A percentile compares a stretch with the other conserved stretches of the same genome.
phyloP scores from a whole-genome alignment of 2,113 vertebrate genomes.

The Columba livia region DNA sequence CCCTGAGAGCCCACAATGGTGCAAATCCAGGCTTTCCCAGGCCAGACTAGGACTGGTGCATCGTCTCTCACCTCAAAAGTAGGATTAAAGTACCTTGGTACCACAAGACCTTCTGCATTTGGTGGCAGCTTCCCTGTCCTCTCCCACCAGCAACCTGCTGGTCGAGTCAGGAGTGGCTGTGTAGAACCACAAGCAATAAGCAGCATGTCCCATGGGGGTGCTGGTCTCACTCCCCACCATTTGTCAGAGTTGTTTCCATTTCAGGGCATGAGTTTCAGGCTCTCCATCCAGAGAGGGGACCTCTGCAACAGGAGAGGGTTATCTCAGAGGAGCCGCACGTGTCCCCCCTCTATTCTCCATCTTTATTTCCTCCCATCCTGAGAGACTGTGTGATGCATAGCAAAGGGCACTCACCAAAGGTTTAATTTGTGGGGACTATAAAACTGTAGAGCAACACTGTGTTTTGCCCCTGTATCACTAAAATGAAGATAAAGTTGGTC shows the following conservation, averaged over 20 bases:
- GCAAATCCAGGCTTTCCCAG: background rate
- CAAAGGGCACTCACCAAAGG: background rate
- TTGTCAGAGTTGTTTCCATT: background rate
- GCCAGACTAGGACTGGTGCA: background rate
- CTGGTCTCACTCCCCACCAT: background rate
- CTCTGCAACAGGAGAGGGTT: background rate
- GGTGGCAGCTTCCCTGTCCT: background rate
- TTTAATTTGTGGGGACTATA: background rate
- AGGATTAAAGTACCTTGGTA: background rate
- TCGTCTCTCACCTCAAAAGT: background rate
- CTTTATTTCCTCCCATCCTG: background rate
- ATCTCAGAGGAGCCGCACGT: background rate
- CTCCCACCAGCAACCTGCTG: background rate
- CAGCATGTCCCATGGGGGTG: rapidly evolving
- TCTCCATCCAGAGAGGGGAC: background rate
- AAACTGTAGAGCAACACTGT: background rate
- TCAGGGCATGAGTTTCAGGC: background rate
- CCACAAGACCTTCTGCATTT: background rate
- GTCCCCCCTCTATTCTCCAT: background rate
- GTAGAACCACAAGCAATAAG: background rate
- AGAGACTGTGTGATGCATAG: rapidly evolving
- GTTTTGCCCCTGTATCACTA: background rate
- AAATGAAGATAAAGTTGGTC: background rate
- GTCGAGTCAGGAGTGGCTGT: rapidly evolving
- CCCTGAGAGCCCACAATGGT: background rate